Percentiles rank a stretch among this genome's conserved stretches.
Conservation (phyloP, 2,888 invertebrate genomes). For the Seladonia tumulorum region DNA sequence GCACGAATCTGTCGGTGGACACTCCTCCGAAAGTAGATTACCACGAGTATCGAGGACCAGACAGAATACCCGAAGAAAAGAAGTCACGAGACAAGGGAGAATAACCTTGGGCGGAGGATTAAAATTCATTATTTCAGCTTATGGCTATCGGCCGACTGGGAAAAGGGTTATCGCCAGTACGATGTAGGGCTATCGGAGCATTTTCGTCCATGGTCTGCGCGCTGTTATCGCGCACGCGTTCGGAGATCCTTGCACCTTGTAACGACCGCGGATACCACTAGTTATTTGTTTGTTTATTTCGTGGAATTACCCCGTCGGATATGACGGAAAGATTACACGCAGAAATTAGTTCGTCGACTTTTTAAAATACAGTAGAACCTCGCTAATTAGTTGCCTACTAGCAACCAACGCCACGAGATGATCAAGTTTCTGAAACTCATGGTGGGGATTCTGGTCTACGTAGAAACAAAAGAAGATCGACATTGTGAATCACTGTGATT, state of each 20-base stretch:
- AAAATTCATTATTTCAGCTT: constrained; percentile 63
- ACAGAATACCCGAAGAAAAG: constrained; percentile 22
- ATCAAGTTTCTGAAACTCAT: too few relatives aligned
- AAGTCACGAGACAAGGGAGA: constrained; percentile 40
- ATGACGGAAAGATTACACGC: not conserved
- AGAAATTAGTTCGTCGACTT: not conserved
- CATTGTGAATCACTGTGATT: too few relatives aligned
- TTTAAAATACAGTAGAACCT: too few relatives aligned
- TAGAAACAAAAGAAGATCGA: too few relatives aligned
- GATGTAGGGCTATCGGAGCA: constrained; percentile 55
- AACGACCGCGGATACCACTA: not conserved
- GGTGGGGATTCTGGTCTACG: too few relatives aligned
- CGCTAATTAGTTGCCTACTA: too few relatives aligned
- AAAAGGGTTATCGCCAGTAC: constrained; percentile 67
- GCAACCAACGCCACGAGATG: too few relatives aligned
- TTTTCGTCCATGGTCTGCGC: constrained; percentile 34
- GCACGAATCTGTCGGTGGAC: not conserved
- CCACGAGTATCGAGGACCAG: not conserved
- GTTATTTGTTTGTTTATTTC: not conserved
- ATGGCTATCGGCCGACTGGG: constrained; percentile 54
- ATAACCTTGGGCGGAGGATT: constrained; percentile 57
- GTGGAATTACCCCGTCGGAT: not conserved
- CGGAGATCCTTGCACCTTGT: constrained; percentile 27
- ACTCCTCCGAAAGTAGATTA: not conserved
- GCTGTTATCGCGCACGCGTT: constrained; percentile 24